Percentiles rank a stretch among this genome's conserved stretches.
Conservation (phyloP, 2,888 invertebrate species). For the Holacanthella duospinosa region DNA sequence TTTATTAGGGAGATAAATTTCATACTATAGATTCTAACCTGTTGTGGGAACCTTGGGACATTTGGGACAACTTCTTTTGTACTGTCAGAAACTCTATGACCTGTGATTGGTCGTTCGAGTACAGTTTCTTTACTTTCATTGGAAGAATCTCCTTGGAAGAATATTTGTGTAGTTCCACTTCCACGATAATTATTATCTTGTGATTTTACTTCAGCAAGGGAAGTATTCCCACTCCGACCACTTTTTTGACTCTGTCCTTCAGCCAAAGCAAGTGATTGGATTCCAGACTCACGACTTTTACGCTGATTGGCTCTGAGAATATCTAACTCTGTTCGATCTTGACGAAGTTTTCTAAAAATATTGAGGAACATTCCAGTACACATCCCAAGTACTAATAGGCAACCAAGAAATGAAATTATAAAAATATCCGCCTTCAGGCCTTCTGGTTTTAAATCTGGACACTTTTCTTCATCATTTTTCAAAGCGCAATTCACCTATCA, state of each 20-base stretch:
- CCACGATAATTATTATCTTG: no score
- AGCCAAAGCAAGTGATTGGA: no score
- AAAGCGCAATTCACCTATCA: constrained; percentile 72
- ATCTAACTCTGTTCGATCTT: constrained; percentile 47
- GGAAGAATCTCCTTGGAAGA: no score
- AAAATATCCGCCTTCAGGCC: constrained; percentile 51
- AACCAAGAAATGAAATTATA: constrained; percentile 78
- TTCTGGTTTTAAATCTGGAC: constrained; percentile 18
- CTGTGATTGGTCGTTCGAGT: no score
- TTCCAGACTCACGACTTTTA: neutral
- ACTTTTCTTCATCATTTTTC: constrained; percentile 64
- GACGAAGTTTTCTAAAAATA: constrained; percentile 71
- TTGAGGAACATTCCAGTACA: constrained; percentile 79
- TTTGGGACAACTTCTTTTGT: neutral
- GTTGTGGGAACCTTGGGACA: no score
- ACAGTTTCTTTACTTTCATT: neutral
- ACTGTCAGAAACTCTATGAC: no score
- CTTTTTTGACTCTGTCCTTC: neutral
- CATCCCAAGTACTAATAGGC: constrained; percentile 75
- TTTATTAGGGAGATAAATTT: no score
- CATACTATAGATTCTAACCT: no score
- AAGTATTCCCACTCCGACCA: no score
- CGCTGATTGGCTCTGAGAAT: constrained; percentile 24
- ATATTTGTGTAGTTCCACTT: no score
- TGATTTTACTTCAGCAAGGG: no score